Evolutionary conservation across 2,888 invertebrate species (phyloP).

Genomic region (Acanthacorydalis orientalis): DNA sequence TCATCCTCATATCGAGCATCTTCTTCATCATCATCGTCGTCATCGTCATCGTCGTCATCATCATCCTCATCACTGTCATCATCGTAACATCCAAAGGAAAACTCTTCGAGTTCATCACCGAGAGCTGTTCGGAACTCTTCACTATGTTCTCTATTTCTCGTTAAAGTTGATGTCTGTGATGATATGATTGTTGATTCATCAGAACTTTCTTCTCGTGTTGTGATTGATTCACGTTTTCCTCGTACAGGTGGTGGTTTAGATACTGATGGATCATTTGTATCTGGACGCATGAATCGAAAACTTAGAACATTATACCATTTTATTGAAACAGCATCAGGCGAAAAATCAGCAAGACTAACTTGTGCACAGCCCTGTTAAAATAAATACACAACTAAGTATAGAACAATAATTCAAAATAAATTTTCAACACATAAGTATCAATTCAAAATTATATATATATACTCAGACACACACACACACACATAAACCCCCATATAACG

Average conservation of each 20-base stretch:
- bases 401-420: too few relatives aligned
- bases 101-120: slow-evolving; percentile 34
- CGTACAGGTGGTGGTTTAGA: slow-evolving; percentile 15
- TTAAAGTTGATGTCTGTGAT: slow-evolving; percentile 89
- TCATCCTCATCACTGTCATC: slow-evolving; percentile 18
- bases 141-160: slow-evolving; percentile 64
- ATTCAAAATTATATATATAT: too few relatives aligned
- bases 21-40: slow-evolving; percentile 25
- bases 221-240: slow-evolving; percentile 33
- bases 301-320: slow-evolving; percentile 95
- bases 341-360: slow-evolving; percentile 90
- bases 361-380: slow-evolving; percentile 74
- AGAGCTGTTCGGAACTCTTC: slow-evolving; percentile 31
- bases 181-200: slow-evolving; percentile 95
- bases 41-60: slow-evolving; percentile 23
- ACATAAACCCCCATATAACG: too few relatives aligned
- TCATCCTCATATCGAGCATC: slow-evolving; percentile 21
- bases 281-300: slow-evolving; percentile 55
- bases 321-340: slow-evolving; percentile 59
- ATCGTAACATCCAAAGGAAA: slow-evolving; percentile 22
- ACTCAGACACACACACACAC: too few relatives aligned
- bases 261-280: slow-evolving; percentile 21
- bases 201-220: slow-evolving; percentile 76
- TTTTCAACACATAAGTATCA: too few relatives aligned
- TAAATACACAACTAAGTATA: not conserved